Base-by-base conservation (phyloP, 2,888 invertebrate species). In the Molorchus minor region DNA sequence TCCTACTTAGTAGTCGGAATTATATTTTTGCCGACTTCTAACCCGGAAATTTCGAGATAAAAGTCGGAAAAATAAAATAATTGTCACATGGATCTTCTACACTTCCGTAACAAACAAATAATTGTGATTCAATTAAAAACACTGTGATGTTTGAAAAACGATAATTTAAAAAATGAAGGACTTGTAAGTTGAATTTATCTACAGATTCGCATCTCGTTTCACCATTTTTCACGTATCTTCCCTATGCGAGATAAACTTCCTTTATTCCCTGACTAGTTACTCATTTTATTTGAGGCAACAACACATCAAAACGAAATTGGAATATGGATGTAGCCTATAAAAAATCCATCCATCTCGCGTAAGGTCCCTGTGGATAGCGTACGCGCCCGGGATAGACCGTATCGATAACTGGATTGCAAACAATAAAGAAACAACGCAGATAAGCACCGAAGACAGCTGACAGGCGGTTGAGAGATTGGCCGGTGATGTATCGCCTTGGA, bases 381-480 rank as follows among this genome's bases (percentile, higher is more conserved):
- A 69, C 60, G 65, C 46, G 65, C 67, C 65, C 66, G 72, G 72
- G 73, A 71, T 73, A 75, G 75, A 73, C 71, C 71, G 77, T 78
- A 80, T 79, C 79, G 79, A 79, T 80, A 80, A 80, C 80, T 77
- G 79, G 77, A 80, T 80, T 80, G 79, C 75, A 78, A 79, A 81
- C 80, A 80, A 80, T 80, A 80, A 80, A 80, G 80, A 79, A 80
- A 80, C 80, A 79, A 79, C 78, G 75, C 75, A 78, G 80, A 80
- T 80, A 81, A 80, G 79, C 77, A 75, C 73, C 75, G 74, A 70
- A 77, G 81, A 80, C 81, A 80, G 80, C 79, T 80, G 80, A 80
- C 80, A 79, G 77, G 76, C 77, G 73, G 72, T 80, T n/a, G 80
- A 80, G 74, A 80, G 81, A 80, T 81, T 80, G 79, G 77, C 73